Evolutionary conservation across 2,113 vertebrate species (phyloP).

Genomic region (Platysternon megacephalum): DNA sequence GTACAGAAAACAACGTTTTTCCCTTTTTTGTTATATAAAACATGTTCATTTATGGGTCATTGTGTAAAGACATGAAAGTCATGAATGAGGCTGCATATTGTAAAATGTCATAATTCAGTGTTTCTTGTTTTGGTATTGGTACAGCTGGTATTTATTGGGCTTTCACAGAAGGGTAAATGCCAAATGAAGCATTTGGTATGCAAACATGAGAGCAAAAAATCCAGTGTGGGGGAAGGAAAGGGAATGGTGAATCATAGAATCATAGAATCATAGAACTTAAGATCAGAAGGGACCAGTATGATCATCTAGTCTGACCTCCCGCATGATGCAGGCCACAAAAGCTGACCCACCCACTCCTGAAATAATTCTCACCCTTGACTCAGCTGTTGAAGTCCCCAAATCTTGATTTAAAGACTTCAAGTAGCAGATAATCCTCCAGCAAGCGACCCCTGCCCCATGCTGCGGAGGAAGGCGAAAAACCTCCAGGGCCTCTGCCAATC

Average conservation of each 20-base stretch:
- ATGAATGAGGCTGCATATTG: background rate
- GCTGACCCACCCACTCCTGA: too few species aligned
- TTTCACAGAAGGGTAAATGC: background rate
- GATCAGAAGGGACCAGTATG: too few species aligned
- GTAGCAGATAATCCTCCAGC: too few species aligned
- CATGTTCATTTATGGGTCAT: background rate
- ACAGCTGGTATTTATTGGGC: background rate
- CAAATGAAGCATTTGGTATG: background rate
- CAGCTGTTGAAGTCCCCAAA: too few species aligned
- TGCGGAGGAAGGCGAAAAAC: too few species aligned
- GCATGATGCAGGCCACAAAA: too few species aligned
- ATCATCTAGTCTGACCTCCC: too few species aligned
- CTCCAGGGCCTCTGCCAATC: too few species aligned
- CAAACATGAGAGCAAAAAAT: background rate
- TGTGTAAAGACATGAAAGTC: background rate
- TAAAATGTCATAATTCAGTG: background rate
- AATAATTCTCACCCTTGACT: too few species aligned
- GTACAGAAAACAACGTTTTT: background rate
- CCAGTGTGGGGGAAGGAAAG: background rate
- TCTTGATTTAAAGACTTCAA: too few species aligned
- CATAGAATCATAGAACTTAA: too few species aligned
- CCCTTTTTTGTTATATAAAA: background rate
- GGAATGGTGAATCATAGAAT: background rate
- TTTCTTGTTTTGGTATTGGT: background rate
- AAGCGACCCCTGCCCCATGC: too few species aligned